Percentiles rank a stretch among this genome's conserved stretches.
These are phyloP conservation scores for Drosophila navojoa DNA, from an alignment of 1,140 invertebrate species.

Conservation along the genomic window DNA sequence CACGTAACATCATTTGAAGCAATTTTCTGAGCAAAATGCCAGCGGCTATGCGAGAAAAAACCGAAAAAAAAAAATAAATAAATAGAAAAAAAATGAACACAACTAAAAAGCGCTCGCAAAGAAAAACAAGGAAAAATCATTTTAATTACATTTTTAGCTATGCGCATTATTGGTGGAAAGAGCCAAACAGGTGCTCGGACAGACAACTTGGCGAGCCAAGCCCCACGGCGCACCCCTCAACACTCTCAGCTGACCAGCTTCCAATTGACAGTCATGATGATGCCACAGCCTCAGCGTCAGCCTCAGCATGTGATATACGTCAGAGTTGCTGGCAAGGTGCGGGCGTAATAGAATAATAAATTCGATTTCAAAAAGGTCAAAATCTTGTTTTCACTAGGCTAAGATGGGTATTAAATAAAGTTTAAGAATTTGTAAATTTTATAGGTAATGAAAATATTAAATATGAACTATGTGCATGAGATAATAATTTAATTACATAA, in stretches of 20 bases:
- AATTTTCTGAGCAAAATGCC: constrained; percentile 41
- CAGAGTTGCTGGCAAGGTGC: neutral
- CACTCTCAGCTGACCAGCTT: neutral
- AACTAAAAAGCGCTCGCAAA: constrained; percentile 10
- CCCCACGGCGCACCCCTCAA: neutral
- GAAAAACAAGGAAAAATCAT: constrained; percentile 30
- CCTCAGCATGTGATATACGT: neutral
- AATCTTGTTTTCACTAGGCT: too few species aligned
- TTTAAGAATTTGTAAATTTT: too few species aligned
- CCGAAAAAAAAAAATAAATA: constrained; percentile 1
- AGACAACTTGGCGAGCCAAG: constrained; percentile 22
- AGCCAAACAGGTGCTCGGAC: constrained; percentile 38
- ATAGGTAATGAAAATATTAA: too few species aligned
- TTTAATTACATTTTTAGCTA: constrained; percentile 51
- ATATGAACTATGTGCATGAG: too few species aligned
- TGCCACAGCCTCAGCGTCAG: neutral
- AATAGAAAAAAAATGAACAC: constrained; percentile 11
- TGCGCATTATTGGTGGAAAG: constrained; percentile 41
- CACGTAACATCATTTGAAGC: constrained; percentile 39
- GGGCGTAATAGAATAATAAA: too few species aligned
- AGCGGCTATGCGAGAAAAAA: constrained; percentile 30
- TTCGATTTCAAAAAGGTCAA: neutral
- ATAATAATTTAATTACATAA: too few species aligned
- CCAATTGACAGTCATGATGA: constrained; percentile 13
- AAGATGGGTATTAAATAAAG: too few species aligned